Conservation (phyloP, 2,113 vertebrate species). For the Engystomops pustulosus region DNA sequence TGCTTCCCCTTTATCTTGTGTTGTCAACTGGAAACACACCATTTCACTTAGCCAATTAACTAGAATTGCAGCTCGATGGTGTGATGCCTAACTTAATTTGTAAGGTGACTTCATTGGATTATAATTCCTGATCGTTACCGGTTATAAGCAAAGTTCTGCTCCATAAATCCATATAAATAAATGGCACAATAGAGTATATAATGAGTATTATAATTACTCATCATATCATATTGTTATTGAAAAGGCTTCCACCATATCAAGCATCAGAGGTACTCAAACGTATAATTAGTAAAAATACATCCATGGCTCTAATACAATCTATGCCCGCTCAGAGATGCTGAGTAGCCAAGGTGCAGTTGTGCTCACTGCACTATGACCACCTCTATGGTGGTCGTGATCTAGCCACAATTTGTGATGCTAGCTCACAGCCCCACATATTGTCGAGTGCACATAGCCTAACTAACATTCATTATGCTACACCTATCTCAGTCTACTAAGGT, state of each 20-base stretch:
- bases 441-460: no score
- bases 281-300: neutral
- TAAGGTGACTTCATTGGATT: conserved; percentile 53
- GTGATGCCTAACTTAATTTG: conserved; percentile 49
- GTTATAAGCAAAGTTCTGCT: conserved; percentile 50
- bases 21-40: conserved; percentile 54
- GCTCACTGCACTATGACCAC: no score
- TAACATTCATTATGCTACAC: no score
- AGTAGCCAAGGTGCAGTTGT: no score
- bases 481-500: no score
- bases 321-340: no score
- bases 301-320: no score
- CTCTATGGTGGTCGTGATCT: no score
- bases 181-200: conserved; percentile 3
- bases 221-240: neutral
- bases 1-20: conserved; percentile 42
- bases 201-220: neutral
- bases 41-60: conserved; percentile 57
- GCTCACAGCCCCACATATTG: no score
- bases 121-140: conserved; percentile 31
- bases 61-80: conserved; percentile 48
- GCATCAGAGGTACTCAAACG: neutral
- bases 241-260: neutral
- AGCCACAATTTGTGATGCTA: no score
- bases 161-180: conserved; percentile 40